Percentiles rank a stretch among this genome's conserved stretches.
phyloP scores from a whole-genome alignment of 2,113 vertebrate species.

The Erythrocebus patas region DNA sequence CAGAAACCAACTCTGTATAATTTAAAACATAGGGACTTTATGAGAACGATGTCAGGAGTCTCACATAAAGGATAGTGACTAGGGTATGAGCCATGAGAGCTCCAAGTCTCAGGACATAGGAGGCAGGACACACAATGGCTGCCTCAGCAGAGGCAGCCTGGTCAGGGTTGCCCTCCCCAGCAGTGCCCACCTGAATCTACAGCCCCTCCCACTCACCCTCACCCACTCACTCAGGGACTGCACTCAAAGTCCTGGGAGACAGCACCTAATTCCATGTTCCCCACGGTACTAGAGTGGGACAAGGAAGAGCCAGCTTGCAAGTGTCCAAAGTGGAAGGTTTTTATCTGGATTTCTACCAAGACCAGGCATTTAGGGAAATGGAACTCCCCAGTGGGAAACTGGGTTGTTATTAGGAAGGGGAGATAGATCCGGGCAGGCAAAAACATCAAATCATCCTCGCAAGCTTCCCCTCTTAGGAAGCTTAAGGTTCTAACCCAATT shows the following conservation, averaged over 20 bases:
- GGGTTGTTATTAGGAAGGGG: background rate
- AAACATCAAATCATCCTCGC: background rate
- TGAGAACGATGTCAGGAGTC: background rate
- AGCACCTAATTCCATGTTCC: background rate
- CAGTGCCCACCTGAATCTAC: background rate
- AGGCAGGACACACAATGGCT: fast-evolving
- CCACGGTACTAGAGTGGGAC: background rate
- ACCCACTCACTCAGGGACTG: background rate
- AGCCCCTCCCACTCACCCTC: background rate
- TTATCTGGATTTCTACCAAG: background rate
- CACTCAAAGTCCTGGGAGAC: background rate
- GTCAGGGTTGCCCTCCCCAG: background rate
- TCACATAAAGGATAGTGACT: background rate
- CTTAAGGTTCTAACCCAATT: background rate
- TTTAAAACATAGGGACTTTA: background rate
- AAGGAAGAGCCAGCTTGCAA: background rate
- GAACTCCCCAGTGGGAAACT: background rate
- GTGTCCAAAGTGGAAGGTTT: background rate
- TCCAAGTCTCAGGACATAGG: background rate
- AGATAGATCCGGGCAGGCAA: background rate
- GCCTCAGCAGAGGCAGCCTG: fast-evolving
- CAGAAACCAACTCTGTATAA: background rate
- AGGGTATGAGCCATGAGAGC: background rate
- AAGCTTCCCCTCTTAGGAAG: background rate
- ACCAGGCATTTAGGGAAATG: background rate